These are phyloP conservation scores for Narcine bancroftii DNA, from an alignment of 2,113 vertebrate species.

Conservation along the genomic window DNA sequence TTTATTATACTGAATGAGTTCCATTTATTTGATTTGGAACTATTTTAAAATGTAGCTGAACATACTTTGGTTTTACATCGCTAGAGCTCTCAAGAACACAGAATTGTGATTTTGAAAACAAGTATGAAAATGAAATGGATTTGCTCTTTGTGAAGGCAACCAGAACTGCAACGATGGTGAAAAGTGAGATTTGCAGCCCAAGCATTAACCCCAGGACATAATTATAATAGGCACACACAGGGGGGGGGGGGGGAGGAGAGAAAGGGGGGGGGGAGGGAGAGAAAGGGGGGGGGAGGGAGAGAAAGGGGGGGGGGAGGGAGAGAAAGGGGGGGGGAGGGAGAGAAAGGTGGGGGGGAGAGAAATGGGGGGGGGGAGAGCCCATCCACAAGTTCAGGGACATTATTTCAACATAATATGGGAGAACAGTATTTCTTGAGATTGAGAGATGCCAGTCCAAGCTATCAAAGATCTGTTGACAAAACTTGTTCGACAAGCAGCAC, in stretches of 20 bases:
- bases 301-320: too few species aligned
- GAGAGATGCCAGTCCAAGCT: background rate
- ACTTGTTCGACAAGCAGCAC: background rate
- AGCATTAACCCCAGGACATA: background rate
- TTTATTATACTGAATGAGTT: background rate
- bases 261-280: too few species aligned
- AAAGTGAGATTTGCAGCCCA: background rate
- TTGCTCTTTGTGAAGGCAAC: background rate
- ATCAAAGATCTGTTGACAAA: background rate
- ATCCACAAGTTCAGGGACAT: background rate
- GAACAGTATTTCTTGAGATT: background rate
- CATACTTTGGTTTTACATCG: background rate
- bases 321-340: too few species aligned
- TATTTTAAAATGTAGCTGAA: background rate
- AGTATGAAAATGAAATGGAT: background rate
- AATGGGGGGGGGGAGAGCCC: too few species aligned
- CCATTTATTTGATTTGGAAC: background rate
- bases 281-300: too few species aligned
- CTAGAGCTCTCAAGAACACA: background rate
- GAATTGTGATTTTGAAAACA: background rate
- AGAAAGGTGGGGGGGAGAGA: too few species aligned
- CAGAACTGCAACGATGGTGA: background rate
- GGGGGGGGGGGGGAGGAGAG: too few species aligned
- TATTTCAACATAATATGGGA: background rate
- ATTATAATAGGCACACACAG: too few species aligned